These are phyloP conservation scores for Sebastes umbrosus DNA, from an alignment of 2,797 vertebrate species.

Conservation along the genomic window DNA sequence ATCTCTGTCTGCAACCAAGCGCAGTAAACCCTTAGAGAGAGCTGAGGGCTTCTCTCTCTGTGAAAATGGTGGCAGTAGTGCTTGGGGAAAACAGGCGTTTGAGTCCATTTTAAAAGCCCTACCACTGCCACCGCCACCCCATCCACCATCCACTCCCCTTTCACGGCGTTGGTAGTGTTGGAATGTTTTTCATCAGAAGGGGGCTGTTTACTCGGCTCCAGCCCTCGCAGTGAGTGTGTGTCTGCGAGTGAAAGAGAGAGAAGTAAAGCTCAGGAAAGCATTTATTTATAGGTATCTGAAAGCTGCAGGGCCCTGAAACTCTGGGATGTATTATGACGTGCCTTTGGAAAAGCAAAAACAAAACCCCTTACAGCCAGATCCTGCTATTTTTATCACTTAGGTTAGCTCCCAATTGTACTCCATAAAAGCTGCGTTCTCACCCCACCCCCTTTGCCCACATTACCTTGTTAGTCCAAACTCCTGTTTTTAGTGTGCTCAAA, in stretches of 20 bases:
- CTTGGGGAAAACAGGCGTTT: constrained; percentile 47
- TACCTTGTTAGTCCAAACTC: constrained; percentile 55
- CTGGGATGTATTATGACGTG: constrained; percentile 75
- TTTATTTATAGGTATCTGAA: constrained; percentile 84
- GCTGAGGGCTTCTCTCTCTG: constrained; percentile 48
- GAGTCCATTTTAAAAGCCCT: constrained; percentile 71
- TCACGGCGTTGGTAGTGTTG: constrained; percentile 63
- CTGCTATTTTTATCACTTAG: constrained; percentile 71
- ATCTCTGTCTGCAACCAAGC: constrained; percentile 46
- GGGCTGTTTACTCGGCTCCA: constrained; percentile 70
- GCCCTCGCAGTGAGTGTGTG: constrained; percentile 47
- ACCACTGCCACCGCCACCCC: constrained; percentile 28
- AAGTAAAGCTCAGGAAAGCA: constrained; percentile 70
- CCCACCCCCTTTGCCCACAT: neutral
- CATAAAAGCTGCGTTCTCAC: constrained; percentile 56
- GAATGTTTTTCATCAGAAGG: constrained; percentile 78
- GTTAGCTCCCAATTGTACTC: constrained; percentile 70
- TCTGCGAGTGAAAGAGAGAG: constrained; percentile 48
- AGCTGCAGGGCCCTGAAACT: constrained; percentile 67
- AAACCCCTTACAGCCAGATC: constrained; percentile 62
- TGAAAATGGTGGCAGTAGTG: constrained; percentile 64
- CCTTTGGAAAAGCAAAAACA: constrained; percentile 74
- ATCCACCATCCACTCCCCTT: constrained; percentile 45
- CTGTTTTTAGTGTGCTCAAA: constrained; percentile 40
- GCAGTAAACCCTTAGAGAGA: constrained; percentile 51